phyloP scores from a whole-genome alignment of 2,797 vertebrate genomes.

The Chaetophractus vellerosus region DNA sequence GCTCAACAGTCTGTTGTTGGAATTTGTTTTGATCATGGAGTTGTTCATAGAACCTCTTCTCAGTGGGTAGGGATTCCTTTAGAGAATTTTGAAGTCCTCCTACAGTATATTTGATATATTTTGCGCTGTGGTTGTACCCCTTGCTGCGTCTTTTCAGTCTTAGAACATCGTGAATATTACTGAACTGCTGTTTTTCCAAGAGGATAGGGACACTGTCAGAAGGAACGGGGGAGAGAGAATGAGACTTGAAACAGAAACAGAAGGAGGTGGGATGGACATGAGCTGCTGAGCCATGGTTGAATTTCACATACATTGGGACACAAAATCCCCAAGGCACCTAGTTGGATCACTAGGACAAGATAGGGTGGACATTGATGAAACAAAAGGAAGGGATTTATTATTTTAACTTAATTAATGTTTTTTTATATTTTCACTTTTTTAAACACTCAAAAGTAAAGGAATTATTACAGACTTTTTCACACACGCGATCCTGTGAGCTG shows the following conservation, averaged over 20 bases:
- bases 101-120: neutral
- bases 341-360: neutral
- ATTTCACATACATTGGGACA: neutral
- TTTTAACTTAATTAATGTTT: neutral
- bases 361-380: neutral
- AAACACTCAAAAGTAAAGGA: neutral
- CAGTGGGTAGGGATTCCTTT: slow-evolving; percentile 3
- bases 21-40: slow-evolving; percentile 1
- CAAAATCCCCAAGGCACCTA: neutral
- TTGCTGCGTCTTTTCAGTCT: neutral
- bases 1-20: neutral
- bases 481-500: neutral
- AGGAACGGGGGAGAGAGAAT: neutral
- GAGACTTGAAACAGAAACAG: neutral
- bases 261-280: neutral
- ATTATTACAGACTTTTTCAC: neutral
- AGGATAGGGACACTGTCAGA: neutral
- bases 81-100: neutral
- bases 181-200: neutral
- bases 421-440: too few species aligned
- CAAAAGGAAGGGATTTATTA: neutral
- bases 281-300: neutral
- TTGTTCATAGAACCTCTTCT: slow-evolving; percentile 49
- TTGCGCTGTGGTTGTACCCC: neutral
- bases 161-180: neutral